phyloP scores from a whole-genome alignment of 2,797 vertebrate species.

The Nasua narica region DNA sequence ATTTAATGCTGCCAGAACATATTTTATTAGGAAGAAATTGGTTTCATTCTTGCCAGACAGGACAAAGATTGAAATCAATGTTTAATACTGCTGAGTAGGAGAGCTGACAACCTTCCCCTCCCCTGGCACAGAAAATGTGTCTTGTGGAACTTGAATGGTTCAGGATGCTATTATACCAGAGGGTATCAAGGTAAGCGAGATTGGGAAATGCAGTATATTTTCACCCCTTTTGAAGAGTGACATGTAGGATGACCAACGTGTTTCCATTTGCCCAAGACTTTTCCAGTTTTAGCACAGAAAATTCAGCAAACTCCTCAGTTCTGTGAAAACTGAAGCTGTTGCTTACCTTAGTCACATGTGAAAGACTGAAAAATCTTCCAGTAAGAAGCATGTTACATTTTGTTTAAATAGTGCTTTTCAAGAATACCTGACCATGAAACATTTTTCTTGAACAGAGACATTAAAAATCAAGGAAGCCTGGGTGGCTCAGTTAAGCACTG shows the following conservation, averaged over 20 bases:
- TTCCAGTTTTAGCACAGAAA: background rate
- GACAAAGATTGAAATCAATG: background rate
- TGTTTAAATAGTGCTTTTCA: background rate
- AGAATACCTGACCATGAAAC: background rate
- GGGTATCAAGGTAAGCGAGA: background rate
- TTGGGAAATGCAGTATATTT: background rate
- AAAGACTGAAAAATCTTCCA: background rate
- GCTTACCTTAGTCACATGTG: background rate
- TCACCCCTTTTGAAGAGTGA: background rate
- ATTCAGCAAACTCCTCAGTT: background rate
- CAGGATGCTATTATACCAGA: background rate
- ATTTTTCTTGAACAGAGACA: background rate
- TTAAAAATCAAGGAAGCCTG: background rate
- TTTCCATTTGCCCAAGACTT: background rate
- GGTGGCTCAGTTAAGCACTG: background rate
- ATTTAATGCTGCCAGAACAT: background rate
- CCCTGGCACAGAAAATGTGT: background rate
- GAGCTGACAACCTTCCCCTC: background rate
- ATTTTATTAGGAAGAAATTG: constrained; percentile 23
- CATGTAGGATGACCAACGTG: background rate
- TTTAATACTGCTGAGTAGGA: background rate
- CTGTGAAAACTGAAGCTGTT: background rate
- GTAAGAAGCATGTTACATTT: background rate
- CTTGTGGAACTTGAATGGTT: background rate
- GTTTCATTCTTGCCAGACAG: background rate